These are phyloP conservation scores for Lithophane leautieri DNA, from an alignment of 2,888 invertebrate genomes.

Conservation along the genomic window DNA sequence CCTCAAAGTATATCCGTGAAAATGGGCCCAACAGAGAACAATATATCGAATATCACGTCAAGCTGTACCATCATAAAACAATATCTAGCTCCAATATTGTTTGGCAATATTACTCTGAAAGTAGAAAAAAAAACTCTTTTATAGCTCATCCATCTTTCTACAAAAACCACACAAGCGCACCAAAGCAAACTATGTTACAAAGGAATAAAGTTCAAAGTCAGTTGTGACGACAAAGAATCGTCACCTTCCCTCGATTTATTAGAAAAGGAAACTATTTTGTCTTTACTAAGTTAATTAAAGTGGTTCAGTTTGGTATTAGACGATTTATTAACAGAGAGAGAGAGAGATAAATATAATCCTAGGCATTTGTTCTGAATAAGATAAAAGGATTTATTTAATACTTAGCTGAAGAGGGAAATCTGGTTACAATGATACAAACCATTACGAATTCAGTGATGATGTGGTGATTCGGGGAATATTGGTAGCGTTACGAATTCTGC, in stretches of 20 bases:
- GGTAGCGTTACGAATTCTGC: no score
- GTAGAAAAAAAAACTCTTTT: constrained; percentile 52
- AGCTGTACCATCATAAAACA: constrained; percentile 61
- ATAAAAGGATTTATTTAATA: constrained; percentile 7
- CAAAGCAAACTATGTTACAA: constrained; percentile 24
- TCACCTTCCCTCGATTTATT: constrained; percentile 55
- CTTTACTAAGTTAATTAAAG: constrained; percentile 57
- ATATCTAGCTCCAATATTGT: constrained; percentile 65
- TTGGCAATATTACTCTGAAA: constrained; percentile 56
- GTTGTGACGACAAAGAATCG: neutral
- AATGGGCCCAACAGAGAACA: constrained; percentile 33
- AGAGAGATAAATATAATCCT: neutral
- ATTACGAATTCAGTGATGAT: no score
- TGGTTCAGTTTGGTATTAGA: constrained; percentile 40
- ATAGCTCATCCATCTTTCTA: constrained; percentile 58
- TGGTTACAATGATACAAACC: neutral
- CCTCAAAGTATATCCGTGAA: constrained; percentile 38
- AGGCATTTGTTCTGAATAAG: constrained; percentile 7
- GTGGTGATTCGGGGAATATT: neutral
- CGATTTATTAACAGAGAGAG: constrained; percentile 32
- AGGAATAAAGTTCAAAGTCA: constrained; percentile 22
- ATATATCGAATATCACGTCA: constrained; percentile 52
- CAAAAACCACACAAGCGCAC: neutral
- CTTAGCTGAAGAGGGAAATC: neutral
- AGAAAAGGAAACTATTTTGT: constrained; percentile 42